A percentile compares a stretch with the other conserved stretches of the same genome.
These are phyloP conservation scores for Danio tinwini DNA, from an alignment of 2,797 vertebrate species.

Conservation along the genomic window DNA sequence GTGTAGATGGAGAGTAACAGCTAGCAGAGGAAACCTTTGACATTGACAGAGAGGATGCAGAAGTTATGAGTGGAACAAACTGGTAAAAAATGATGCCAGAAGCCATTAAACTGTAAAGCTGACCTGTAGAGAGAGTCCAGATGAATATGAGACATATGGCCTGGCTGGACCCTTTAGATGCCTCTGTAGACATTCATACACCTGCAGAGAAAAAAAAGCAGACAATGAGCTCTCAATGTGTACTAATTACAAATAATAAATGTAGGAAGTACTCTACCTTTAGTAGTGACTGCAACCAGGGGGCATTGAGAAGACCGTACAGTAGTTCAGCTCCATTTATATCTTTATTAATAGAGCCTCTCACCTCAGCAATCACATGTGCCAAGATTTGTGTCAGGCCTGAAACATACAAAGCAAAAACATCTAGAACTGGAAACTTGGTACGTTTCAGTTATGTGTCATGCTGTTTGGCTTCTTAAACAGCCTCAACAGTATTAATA, in stretches of 20 bases:
- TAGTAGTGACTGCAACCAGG: constrained; percentile 91
- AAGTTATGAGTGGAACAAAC: neutral
- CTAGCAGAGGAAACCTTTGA: no score
- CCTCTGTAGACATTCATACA: constrained; percentile 88
- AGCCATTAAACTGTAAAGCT: constrained; percentile 38
- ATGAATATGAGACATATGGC: constrained; percentile 78
- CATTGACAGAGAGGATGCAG: no score
- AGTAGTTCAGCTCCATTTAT: constrained; percentile 83
- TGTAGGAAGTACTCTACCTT: constrained; percentile 77
- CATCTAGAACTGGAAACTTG: neutral
- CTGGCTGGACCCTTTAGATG: constrained; percentile 75
- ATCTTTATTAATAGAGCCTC: constrained; percentile 81
- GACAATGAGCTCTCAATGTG: neutral
- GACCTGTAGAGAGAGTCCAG: constrained; percentile 85
- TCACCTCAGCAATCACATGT: constrained; percentile 85
- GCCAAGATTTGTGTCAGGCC: constrained; percentile 86
- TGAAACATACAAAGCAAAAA: constrained; percentile 61
- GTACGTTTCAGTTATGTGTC: neutral
- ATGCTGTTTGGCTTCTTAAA: neutral
- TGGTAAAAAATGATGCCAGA: neutral
- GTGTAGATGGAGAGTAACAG: no score
- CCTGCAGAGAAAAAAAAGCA: constrained; percentile 69
- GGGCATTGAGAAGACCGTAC: constrained; percentile 84
- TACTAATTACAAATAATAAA: neutral
- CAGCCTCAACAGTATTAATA: neutral